Evolutionary conservation across 2,888 invertebrate species (phyloP).

Genomic region (Euspilapteryx auroguttella): DNA sequence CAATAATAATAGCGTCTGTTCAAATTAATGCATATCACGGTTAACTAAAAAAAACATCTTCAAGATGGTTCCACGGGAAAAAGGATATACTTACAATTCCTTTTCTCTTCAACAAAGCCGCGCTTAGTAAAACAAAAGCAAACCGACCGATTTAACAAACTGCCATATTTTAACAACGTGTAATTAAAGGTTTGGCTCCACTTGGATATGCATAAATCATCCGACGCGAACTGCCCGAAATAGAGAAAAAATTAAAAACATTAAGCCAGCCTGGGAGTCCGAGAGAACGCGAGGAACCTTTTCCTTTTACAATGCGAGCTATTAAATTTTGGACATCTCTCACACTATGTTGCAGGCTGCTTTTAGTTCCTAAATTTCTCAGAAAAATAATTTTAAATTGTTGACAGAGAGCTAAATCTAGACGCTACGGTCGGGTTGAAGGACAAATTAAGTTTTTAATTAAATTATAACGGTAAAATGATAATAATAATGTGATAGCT

Average conservation of each 20-base stretch:
- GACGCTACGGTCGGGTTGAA: no score
- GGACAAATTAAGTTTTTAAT: no score
- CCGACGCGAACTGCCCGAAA: slow-evolving; percentile 58
- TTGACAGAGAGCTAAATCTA: no score
- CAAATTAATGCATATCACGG: no score
- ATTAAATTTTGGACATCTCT: neutral
- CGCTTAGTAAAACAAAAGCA: slow-evolving; percentile 54
- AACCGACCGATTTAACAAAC: slow-evolving; percentile 54
- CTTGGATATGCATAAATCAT: slow-evolving; percentile 61
- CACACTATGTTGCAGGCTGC: neutral
- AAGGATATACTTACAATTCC: slow-evolving; percentile 22
- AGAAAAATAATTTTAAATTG: no score
- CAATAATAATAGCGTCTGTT: no score
- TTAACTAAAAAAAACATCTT: no score
- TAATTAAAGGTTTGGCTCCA: slow-evolving; percentile 59
- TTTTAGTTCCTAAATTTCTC: neutral
- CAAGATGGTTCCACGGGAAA: slow-evolving; percentile 11
- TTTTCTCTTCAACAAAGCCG: slow-evolving; percentile 30
- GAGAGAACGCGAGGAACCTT: neutral
- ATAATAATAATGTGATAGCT: no score
- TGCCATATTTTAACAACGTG: slow-evolving; percentile 62
- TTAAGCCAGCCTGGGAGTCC: slow-evolving; percentile 22
- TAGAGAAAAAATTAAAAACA: slow-evolving; percentile 60
- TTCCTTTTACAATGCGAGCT: neutral
- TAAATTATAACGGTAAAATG: no score